Evolutionary conservation across 2,888 invertebrate genomes (phyloP).

Genomic region (Chrysina gloriosa): DNA sequence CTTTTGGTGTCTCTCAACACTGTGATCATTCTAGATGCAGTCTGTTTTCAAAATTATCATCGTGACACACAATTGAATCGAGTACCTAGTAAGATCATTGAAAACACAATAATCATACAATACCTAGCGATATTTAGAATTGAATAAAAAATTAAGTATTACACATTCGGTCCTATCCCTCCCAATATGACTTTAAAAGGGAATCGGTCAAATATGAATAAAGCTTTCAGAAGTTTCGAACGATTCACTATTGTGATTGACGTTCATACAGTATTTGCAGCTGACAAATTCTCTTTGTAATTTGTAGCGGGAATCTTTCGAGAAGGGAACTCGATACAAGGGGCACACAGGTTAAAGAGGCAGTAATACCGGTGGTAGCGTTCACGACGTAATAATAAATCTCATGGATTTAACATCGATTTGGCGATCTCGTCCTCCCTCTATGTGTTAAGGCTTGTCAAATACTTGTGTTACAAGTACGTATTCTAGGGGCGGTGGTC

Average conservation of each 20-base stretch:
- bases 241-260: too few species aligned
- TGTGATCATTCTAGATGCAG: background rate
- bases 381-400: background rate
- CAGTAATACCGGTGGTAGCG: background rate
- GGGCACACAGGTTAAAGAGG: background rate
- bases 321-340: background rate
- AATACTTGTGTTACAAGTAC: background rate
- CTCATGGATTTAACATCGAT: constrained; percentile 3
- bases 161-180: too few species aligned
- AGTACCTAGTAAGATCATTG: too few species aligned
- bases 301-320: background rate
- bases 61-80: too few species aligned
- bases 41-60: background rate
- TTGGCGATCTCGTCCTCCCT: background rate
- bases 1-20: background rate
- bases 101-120: too few species aligned
- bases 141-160: too few species aligned
- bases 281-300: background rate
- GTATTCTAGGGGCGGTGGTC: background rate
- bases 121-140: too few species aligned
- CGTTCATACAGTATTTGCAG: background rate
- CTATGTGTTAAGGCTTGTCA: background rate
- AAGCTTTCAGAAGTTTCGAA: too few species aligned
- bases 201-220: background rate
- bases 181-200: too few species aligned